Evolutionary conservation across 2,797 vertebrate species (phyloP), one percentile per base, ranked within the genome.

Genomic region (Nannoperca australis): DNA sequence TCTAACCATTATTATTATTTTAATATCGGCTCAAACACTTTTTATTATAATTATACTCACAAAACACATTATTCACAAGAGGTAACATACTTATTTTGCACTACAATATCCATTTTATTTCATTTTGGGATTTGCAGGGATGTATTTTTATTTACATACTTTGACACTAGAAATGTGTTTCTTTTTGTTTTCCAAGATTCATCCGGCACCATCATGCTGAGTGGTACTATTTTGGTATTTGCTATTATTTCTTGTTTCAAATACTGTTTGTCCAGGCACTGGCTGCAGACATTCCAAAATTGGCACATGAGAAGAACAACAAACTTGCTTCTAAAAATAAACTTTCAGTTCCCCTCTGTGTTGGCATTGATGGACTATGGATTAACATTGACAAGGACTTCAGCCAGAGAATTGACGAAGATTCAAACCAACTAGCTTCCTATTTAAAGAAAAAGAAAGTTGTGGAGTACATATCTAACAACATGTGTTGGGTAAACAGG

Each of bases 281-380:
- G 64, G 15, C 38, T 76, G n/a, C 60, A 73, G 70, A 78, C 69
- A 55, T 59, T 86, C 76, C 74, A 74, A 87, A 86, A 83, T 85
- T 76, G 84, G 73, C 49, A 36, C 83, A 72, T 34, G 36, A 78
- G 70, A 81, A 81, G 47, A 79, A 78, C 40, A 79, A 78, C 72
- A 81, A 83, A 84, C 70, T 15, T 56, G 61, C 59, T 40, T 74
- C 83, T 90, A 89, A 85, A 87, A 87, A 91, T 85, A 88, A 44
- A 58, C 50, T 66, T 56, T 70, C 58, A 68, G 69, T 69, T 76
- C 27, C 54, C 30, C 53, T 80, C 66, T 13, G 54, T 73, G 62
- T 9, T 83, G 73, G 76, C 76, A 78, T 54, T 87, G 79, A 88
- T 71, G 65, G 81, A 65, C 44, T 76, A 32, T 83, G 66, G 81